Conservation (phyloP, 2,113 vertebrate genomes). For the Ahaetulla prasina region DNA sequence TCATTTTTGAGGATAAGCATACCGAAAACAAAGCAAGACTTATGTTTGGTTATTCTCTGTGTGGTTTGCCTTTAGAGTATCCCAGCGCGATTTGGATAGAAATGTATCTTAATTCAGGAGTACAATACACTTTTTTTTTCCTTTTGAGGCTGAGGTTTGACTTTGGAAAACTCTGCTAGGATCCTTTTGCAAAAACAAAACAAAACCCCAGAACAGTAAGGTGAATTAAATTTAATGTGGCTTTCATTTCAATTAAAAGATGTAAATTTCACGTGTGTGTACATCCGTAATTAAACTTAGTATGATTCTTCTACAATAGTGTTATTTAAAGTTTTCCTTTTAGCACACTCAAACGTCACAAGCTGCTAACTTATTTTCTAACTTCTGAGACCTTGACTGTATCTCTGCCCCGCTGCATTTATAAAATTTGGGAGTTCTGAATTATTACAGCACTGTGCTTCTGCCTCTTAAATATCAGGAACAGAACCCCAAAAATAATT, state of each 20-base stretch:
- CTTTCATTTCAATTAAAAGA: background rate
- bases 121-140: background rate
- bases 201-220: background rate
- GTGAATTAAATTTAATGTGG: background rate
- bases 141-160: background rate
- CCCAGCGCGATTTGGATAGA: background rate
- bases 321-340: background rate
- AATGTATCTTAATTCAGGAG: background rate
- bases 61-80: background rate
- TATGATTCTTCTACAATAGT: background rate
- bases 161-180: background rate
- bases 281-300: background rate
- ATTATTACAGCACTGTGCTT: background rate
- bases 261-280: rapidly evolving
- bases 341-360: background rate
- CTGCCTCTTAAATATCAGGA: background rate
- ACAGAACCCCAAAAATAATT: background rate
- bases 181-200: background rate
- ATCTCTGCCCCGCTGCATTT: background rate
- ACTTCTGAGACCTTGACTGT: background rate
- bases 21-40: background rate
- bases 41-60: background rate
- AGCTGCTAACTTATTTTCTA: background rate
- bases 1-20: background rate
- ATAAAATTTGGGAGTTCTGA: background rate